Evolutionary conservation across 2,888 invertebrate species (phyloP).

Genomic region (Eupithecia abbreviata): DNA sequence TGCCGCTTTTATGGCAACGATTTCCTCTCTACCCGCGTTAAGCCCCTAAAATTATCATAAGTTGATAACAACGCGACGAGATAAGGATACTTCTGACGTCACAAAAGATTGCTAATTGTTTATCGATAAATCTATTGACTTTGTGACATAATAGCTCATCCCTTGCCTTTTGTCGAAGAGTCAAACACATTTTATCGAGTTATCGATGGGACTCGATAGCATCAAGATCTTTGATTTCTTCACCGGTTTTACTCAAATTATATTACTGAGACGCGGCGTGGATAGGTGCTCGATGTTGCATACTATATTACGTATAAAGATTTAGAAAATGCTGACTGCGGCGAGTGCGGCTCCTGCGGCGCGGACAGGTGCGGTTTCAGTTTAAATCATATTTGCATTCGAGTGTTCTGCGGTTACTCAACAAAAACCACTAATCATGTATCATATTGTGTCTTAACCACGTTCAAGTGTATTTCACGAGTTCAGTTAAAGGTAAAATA

Average conservation of each 20-base stretch:
- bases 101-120: constrained; percentile 5
- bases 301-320: too few species aligned
- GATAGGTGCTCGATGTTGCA: too few species aligned
- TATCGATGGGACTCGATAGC: background rate
- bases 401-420: too few species aligned
- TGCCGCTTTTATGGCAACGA: constrained; percentile 18
- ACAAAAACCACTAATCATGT: background rate
- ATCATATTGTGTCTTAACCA: background rate
- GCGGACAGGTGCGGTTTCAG: too few species aligned
- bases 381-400: too few species aligned
- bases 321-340: too few species aligned
- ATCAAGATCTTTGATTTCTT: too few species aligned
- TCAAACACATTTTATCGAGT: background rate
- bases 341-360: too few species aligned
- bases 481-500: background rate
- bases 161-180: background rate
- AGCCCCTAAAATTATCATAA: constrained; percentile 29
- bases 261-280: too few species aligned
- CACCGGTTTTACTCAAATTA: too few species aligned
- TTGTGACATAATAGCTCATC: background rate
- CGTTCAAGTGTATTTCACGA: background rate
- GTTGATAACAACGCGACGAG: constrained; percentile 26
- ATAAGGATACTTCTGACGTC: background rate
- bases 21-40: constrained; percentile 20
- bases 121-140: background rate